These are phyloP conservation scores for Procambarus virginalis DNA, from an alignment of 1,140 invertebrate species.

Conservation along the genomic window DNA sequence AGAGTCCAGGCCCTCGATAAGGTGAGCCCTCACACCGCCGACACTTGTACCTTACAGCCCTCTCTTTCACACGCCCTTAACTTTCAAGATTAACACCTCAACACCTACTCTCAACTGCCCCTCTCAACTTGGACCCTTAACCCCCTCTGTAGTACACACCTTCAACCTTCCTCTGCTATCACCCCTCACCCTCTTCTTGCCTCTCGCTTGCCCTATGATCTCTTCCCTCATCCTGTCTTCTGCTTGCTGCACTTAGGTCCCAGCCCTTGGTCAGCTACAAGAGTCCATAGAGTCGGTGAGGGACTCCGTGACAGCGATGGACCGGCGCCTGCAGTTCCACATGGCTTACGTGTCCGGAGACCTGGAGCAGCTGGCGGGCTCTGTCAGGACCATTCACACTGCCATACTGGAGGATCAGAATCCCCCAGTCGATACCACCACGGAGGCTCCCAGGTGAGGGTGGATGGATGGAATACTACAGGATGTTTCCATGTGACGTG, in stretches of 20 bases:
- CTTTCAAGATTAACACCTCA: no score
- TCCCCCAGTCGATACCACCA: slow-evolving; percentile 8
- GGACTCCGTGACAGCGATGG: slow-evolving; percentile 78
- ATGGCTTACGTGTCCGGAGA: slow-evolving; percentile 88
- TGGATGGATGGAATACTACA: background rate
- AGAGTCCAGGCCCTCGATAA: slow-evolving; percentile 71
- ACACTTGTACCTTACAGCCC: background rate
- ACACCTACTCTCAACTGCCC: background rate
- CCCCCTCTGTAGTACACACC: background rate
- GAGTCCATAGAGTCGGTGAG: slow-evolving; percentile 63
- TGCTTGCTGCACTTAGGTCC: background rate
- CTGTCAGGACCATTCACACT: slow-evolving; percentile 82
- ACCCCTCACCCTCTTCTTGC: background rate
- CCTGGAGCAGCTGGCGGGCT: slow-evolving; percentile 82
- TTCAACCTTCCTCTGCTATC: background rate
- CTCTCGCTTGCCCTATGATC: background rate
- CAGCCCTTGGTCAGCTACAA: slow-evolving; percentile 40
- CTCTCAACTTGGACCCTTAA: background rate
- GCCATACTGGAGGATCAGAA: slow-evolving; percentile 55
- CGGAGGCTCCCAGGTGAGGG: slow-evolving; percentile 6
- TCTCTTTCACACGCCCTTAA: background rate
- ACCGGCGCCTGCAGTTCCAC: slow-evolving; percentile 88
- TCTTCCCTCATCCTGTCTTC: background rate
- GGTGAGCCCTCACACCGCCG: slow-evolving; percentile 55
- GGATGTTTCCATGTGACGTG: no score